Conservation (phyloP, 2,888 invertebrate species). For the Heteromurus nitidus region DNA sequence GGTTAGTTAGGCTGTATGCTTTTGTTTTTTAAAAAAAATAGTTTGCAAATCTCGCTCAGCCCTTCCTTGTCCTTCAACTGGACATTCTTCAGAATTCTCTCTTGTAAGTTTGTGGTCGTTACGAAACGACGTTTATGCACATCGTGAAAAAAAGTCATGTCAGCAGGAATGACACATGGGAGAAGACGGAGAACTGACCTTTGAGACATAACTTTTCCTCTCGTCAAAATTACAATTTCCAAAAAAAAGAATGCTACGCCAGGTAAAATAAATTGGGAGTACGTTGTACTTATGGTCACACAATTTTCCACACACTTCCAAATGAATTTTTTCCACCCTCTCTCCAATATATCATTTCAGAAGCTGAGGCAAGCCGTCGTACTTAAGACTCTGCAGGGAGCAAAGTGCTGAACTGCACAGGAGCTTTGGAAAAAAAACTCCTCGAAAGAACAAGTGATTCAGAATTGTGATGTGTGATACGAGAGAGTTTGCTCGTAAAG, state of each 20-base stretch:
- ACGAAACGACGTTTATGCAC: too few species aligned
- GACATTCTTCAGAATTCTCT: not conserved
- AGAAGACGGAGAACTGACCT: slow-evolving; percentile 35
- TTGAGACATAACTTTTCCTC: slow-evolving; percentile 14
- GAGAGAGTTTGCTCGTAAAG: not conserved
- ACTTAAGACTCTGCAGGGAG: slow-evolving; percentile 64
- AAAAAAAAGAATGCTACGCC: too few species aligned
- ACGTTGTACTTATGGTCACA: too few species aligned
- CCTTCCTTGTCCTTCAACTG: too few species aligned
- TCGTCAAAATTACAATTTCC: too few species aligned
- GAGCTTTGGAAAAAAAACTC: slow-evolving; percentile 37
- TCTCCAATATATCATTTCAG: slow-evolving; percentile 62
- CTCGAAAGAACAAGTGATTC: slow-evolving; percentile 38
- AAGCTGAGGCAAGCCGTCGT: slow-evolving; percentile 64
- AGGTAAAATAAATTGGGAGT: too few species aligned
- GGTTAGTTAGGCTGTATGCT: not conserved
- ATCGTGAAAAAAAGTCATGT: slow-evolving; percentile 8
- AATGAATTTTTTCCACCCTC: slow-evolving; percentile 48
- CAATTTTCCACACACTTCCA: slow-evolving; percentile 33
- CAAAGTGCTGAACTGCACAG: slow-evolving; percentile 57
- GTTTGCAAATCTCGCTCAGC: too few species aligned
- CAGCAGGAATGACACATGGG: slow-evolving; percentile 35
- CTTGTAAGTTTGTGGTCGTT: not conserved
- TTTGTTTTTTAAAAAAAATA: too few species aligned
- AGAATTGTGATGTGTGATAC: slow-evolving; percentile 24